These are phyloP conservation scores for Tiliacea citrago DNA, from an alignment of 2,888 invertebrate species.

Conservation along the genomic window DNA sequence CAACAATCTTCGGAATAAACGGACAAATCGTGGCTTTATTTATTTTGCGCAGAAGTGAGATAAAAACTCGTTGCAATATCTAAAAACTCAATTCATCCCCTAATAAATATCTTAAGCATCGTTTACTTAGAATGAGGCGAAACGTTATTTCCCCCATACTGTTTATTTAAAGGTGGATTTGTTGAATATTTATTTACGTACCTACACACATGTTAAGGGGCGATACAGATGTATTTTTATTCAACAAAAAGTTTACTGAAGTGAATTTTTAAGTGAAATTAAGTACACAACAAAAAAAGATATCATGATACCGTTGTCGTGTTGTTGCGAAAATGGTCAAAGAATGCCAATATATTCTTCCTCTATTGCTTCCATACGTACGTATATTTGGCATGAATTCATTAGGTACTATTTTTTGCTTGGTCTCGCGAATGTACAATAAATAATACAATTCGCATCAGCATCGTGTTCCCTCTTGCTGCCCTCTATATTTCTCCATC, in stretches of 20 bases:
- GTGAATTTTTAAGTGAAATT: conserved; percentile 53
- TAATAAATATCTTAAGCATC: conserved; percentile 90
- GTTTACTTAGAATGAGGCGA: conserved; percentile 89
- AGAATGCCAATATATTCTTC: conserved; percentile 50
- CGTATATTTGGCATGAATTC: conserved; percentile 53
- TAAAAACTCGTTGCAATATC: conserved; percentile 80
- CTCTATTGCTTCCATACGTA: conserved; percentile 51
- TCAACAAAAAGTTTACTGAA: conserved; percentile 61
- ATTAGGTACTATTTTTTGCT: conserved; percentile 57
- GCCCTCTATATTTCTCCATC: conserved; percentile 78
- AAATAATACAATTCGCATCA: conserved; percentile 74
- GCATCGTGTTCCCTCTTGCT: conserved; percentile 67
- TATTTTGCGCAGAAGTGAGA: conserved; percentile 72
- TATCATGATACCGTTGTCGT: conserved; percentile 27
- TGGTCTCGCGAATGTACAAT: conserved; percentile 57
- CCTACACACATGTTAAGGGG: conserved; percentile 75
- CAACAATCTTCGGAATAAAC: conserved; percentile 34
- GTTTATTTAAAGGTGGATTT: conserved; percentile 90
- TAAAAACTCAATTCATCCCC: conserved; percentile 87
- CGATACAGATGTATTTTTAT: conserved; percentile 67
- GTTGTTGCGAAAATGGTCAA: conserved; percentile 49
- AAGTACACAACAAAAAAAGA: conserved; percentile 35
- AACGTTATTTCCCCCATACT: conserved; percentile 87
- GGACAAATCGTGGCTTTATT: conserved; percentile 57
- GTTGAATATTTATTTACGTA: conserved; percentile 87